phyloP scores from a whole-genome alignment of 2,888 invertebrate genomes.

The Sthenelais limicola region DNA sequence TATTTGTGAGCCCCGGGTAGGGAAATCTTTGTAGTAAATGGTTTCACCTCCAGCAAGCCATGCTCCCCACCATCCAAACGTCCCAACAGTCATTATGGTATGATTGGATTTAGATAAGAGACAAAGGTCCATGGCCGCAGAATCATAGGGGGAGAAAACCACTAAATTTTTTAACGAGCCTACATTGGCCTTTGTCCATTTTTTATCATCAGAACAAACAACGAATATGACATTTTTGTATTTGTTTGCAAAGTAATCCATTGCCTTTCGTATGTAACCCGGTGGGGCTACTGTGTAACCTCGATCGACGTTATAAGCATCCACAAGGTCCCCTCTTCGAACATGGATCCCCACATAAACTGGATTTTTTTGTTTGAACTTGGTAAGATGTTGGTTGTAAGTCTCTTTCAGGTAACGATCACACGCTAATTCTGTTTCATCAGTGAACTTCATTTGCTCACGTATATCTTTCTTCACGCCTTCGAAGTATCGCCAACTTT shows the following conservation, averaged over 20 bases:
- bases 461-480: constrained; percentile 49
- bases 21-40: constrained; percentile 50
- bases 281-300: constrained; percentile 49
- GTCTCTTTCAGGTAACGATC: constrained; percentile 42
- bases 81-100: constrained; percentile 52
- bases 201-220: constrained; percentile 50
- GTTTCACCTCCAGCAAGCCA: constrained; percentile 50
- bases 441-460: constrained; percentile 47
- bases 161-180: constrained; percentile 26
- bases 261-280: constrained; percentile 48
- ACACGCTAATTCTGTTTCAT: constrained; percentile 26
- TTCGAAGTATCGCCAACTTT: constrained; percentile 54
- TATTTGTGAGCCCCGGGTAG: constrained; percentile 43
- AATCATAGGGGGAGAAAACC: constrained; percentile 43
- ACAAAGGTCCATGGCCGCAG: constrained; percentile 48
- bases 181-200: constrained; percentile 47
- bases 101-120: constrained; percentile 52
- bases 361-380: constrained; percentile 23
- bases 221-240: constrained; percentile 51
- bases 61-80: constrained; percentile 54
- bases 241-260: constrained; percentile 47
- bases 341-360: constrained; percentile 52
- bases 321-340: constrained; percentile 51
- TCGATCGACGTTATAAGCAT: constrained; percentile 44
- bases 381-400: constrained; percentile 48